Conservation (phyloP, 1,140 invertebrate genomes). For the Drosophila yakuba region DNA sequence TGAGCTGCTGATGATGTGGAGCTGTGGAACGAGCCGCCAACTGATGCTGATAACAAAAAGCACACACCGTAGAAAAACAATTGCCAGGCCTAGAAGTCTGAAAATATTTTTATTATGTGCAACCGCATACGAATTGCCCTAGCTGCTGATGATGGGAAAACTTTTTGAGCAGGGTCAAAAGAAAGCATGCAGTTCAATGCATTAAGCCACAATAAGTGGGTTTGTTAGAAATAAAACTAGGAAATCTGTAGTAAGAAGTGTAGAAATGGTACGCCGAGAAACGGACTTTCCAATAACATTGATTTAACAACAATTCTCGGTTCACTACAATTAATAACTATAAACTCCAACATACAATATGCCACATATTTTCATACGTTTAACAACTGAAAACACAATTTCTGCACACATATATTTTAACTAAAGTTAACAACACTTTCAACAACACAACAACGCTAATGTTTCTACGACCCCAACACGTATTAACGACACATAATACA, state of each 20-base stretch:
- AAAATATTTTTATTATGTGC: conserved; percentile 40
- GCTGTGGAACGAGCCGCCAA: not conserved
- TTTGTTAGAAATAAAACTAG: not conserved
- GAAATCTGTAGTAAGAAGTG: not conserved
- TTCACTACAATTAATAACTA: no score
- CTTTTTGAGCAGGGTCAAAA: conserved; percentile 9
- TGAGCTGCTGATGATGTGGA: conserved; percentile 13
- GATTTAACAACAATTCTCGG: not conserved
- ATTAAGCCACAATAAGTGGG: conserved; percentile 23
- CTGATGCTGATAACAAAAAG: conserved; percentile 47
- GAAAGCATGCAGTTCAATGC: not conserved
- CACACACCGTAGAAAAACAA: conserved; percentile 22
- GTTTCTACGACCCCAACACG: not conserved
- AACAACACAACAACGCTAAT: not conserved
- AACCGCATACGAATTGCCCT: conserved; percentile 26
- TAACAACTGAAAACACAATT: not conserved
- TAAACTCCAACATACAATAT: no score
- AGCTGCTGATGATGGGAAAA: conserved; percentile 20
- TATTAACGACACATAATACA: not conserved
- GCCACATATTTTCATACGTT: not conserved
- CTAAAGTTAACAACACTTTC: not conserved
- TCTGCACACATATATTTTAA: not conserved
- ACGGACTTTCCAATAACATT: not conserved
- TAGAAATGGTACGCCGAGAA: not conserved
- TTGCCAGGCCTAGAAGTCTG: conserved; percentile 24